Evolutionary conservation across 37 sponge, comb jelly and placozoan genomes (phyloP), one percentile per base, ranked within the genome.

Genomic region (Oscarella lobularis): DNA sequence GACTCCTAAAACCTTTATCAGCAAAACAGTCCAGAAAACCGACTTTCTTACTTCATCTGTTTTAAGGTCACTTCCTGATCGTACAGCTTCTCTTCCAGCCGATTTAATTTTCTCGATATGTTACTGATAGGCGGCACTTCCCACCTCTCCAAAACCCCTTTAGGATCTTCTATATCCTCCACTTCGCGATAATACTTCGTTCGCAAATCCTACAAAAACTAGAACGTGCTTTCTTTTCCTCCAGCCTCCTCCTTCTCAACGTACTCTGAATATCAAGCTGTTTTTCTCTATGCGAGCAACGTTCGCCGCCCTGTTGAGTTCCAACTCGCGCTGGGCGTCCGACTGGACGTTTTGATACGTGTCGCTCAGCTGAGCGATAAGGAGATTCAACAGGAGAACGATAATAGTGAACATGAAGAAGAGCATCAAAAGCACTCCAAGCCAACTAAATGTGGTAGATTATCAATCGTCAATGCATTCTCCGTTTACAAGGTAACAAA

Each of bases 281-380:
- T 84, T 88, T 41, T 88, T 81, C 37, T 88, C 88, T 32, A 88
- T 73, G 54, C 82, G 66, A 37, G 85, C 88, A 31, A 88, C 79
- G 66, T 84, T 88, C 85, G 79, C 81, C 5, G 88, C 88, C 20
- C 88, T 76, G 33, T 77, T 86, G 36, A 84, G 40, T 3, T 39
- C 78, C 31, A 88, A 79, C 31, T 87, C 82, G 31, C 84, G 34
- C 76, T 88, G 88, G n/a, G 88, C 88, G 40, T 88, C 88, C 9
- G 71, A 75, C 76, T 84, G 85, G 34, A 88, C 88, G 67, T 76
- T 88, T 27, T 71, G 54, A 72, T 81, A 88, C 27, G 88, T 88
- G 79, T 88, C 88, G 29, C 74, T 39, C 84, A 88, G 80, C 66
- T 87, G 82, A 1, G 89, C 89, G 72, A 88, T 88, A 67, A 88